A percentile compares a stretch with the other conserved stretches of the same genome.
These are phyloP conservation scores for Xestoiulus laeticollis DNA, from an alignment of 2,888 invertebrate species.

Conservation along the genomic window DNA sequence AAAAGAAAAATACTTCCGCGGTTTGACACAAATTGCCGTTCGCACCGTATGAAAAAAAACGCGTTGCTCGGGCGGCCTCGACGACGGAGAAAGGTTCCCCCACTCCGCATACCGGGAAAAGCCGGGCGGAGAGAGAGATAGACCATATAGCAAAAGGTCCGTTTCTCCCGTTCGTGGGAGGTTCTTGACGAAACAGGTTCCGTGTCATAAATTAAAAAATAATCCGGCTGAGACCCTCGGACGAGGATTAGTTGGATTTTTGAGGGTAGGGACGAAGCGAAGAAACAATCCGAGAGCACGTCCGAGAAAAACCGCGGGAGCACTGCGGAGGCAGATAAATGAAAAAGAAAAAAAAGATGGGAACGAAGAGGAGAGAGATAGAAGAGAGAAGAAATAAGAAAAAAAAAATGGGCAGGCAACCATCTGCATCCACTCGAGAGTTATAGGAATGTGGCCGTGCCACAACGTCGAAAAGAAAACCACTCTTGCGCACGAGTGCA, in stretches of 20 bases:
- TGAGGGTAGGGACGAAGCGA: conserved; percentile 1
- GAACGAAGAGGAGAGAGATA: not conserved
- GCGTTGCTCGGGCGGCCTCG: not conserved
- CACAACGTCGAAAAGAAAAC: not conserved
- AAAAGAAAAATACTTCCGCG: not conserved
- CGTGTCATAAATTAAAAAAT: not conserved
- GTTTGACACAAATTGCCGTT: not conserved
- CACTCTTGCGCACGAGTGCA: not conserved
- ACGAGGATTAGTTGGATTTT: not conserved
- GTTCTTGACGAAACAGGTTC: not conserved
- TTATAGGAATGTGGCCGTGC: not conserved
- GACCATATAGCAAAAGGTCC: no score
- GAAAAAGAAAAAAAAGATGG: not conserved
- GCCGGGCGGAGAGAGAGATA: no score
- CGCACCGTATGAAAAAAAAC: not conserved
- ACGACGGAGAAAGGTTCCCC: not conserved
- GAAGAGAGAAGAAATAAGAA: not conserved
- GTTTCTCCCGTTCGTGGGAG: not conserved
- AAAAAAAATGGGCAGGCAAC: conserved; percentile 6
- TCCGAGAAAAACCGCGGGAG: not conserved
- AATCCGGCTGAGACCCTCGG: not conserved
- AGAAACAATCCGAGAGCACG: conserved; percentile 32
- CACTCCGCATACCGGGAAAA: no score
- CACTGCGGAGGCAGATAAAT: not conserved
- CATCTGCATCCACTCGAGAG: not conserved